Percentiles rank a stretch among this genome's conserved stretches.
Evolutionary conservation across 92 coral and sea anemone species (phyloP).

Genomic region (Epizoanthus stellaris): DNA sequence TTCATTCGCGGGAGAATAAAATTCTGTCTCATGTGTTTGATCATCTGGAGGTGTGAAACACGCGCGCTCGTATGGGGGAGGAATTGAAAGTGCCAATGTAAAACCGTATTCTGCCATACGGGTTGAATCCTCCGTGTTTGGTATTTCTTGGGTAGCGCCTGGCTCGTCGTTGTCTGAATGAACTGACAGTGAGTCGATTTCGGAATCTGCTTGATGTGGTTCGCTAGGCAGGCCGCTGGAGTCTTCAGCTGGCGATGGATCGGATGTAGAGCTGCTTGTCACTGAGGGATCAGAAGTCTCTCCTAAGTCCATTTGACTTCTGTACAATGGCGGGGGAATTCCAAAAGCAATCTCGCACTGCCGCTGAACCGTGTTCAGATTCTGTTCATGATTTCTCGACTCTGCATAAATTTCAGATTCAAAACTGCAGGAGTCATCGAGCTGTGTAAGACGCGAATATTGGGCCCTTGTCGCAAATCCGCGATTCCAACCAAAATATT

Average conservation of each 20-base stretch:
- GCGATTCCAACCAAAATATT: constrained; percentile 6
- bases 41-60: constrained; percentile 20
- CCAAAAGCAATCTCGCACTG: constrained; percentile 35
- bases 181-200: neutral
- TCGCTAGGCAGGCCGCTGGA: neutral
- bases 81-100: constrained; percentile 24
- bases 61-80: constrained; percentile 43
- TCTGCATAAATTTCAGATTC: constrained; percentile 33
- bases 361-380: constrained; percentile 19
- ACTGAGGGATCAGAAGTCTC: neutral
- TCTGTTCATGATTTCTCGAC: constrained; percentile 25
- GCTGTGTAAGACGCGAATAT: constrained; percentile 45
- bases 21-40: neutral
- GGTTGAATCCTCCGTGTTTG: neutral
- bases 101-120: constrained; percentile 34
- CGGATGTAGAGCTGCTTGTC: neutral
- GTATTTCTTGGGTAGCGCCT: neutral
- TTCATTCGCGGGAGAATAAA: constrained; percentile 37
- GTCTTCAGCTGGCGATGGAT: neutral
- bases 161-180: constrained; percentile 2
- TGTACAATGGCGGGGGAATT: constrained; percentile 35
- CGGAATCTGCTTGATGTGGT: neutral
- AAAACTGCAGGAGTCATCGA: constrained; percentile 44
- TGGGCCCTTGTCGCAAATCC: neutral
- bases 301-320: constrained; percentile 5